Evolutionary conservation across 2,113 vertebrate species (phyloP).

Genomic region (Tragelaphus imberbis): DNA sequence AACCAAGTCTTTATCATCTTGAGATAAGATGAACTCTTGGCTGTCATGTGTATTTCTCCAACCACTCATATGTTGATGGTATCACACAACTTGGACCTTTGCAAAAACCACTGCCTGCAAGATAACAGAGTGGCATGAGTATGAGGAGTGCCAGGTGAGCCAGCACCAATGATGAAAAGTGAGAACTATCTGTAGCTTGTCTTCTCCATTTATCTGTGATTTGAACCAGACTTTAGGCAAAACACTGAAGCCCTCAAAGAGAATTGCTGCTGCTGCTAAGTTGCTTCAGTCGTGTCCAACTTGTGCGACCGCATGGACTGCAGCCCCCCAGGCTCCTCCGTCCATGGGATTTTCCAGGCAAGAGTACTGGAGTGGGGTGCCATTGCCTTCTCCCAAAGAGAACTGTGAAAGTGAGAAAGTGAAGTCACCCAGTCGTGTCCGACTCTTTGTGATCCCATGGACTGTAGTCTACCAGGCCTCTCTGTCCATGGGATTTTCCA

Average conservation of each 20-base stretch:
- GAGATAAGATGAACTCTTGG: background rate
- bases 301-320: too few species aligned
- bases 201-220: background rate
- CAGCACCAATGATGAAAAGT: background rate
- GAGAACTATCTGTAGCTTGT: conserved; percentile 18
- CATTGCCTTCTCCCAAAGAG: too few species aligned
- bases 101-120: background rate
- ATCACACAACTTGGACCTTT: background rate
- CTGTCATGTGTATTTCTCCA: background rate
- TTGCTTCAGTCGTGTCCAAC: background rate
- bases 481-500: too few species aligned
- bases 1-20: background rate
- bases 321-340: too few species aligned
- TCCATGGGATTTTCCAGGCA: too few species aligned
- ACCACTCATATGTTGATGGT: background rate
- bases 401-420: too few species aligned
- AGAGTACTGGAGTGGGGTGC: too few species aligned
- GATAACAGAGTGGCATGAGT: background rate
- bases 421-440: too few species aligned
- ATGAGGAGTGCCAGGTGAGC: background rate
- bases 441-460: too few species aligned
- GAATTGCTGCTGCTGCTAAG: background rate
- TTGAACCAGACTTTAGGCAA: conserved; percentile 9
- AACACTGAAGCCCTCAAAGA: conserved; percentile 38
- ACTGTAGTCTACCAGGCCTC: too few species aligned